Conservation (phyloP, 2,888 invertebrate species). For the Cephus pulcher region DNA sequence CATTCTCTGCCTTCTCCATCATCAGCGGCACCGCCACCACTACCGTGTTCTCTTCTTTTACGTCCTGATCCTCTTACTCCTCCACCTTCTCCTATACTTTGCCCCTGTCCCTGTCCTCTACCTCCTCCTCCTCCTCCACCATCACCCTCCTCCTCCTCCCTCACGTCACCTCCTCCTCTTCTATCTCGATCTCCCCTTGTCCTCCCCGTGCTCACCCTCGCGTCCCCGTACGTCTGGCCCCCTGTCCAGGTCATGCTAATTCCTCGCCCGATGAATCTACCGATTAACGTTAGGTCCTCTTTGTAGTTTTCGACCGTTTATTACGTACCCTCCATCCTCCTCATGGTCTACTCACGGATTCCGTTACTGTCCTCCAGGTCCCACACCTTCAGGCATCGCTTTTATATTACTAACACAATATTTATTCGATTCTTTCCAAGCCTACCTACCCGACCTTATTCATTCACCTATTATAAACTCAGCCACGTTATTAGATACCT, state of each 20-base stretch:
- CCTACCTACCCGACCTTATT: background rate
- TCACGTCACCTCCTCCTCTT: slow-evolving; percentile 4
- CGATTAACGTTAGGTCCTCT: slow-evolving; percentile 21
- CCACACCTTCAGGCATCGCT: background rate
- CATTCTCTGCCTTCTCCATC: slow-evolving; percentile 38
- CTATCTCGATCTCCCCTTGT: slow-evolving; percentile 22
- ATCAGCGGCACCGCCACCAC: slow-evolving; percentile 32
- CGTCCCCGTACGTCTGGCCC: slow-evolving; percentile 26
- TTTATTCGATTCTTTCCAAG: background rate
- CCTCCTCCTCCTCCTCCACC: slow-evolving; percentile 28
- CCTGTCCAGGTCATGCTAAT: slow-evolving; percentile 46
- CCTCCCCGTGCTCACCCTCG: slow-evolving; percentile 19
- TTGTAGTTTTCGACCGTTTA: background rate
- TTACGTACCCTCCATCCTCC: background rate
- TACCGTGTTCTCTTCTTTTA: slow-evolving; percentile 35
- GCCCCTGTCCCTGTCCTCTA: background rate
- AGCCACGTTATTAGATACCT: background rate
- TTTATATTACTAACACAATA: background rate
- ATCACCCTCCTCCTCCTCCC: slow-evolving; percentile 15
- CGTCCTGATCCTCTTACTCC: slow-evolving; percentile 18
- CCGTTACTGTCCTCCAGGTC: background rate
- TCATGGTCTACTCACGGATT: background rate
- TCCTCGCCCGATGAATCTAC: slow-evolving; percentile 48
- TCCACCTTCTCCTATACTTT: slow-evolving; percentile 19
- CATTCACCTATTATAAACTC: background rate